Percentiles rank a stretch among this genome's conserved stretches.
phyloP scores from a whole-genome alignment of 2,888 invertebrate species.

The Eubasilissa splendida region DNA sequence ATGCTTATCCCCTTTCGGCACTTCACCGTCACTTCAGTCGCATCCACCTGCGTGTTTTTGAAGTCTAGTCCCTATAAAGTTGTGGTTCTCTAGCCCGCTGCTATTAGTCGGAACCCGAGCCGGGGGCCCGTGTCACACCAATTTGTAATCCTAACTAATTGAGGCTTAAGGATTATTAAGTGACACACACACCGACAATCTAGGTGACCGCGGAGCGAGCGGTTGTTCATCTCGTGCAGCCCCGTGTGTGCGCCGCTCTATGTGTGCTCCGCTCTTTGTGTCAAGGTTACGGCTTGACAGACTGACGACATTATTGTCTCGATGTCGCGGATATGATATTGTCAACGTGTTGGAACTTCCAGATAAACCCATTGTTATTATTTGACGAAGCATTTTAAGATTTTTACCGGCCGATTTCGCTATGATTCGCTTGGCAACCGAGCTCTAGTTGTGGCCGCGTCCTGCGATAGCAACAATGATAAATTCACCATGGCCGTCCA shows the following conservation, averaged over 20 bases:
- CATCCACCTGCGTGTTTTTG: neutral
- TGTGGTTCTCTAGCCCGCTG: slow-evolving; percentile 36
- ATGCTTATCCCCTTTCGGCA: neutral
- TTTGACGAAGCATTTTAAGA: too few relatives aligned
- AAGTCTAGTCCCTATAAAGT: neutral
- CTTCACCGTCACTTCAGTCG: neutral
- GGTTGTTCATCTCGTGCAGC: slow-evolving; percentile 34
- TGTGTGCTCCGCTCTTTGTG: slow-evolving; percentile 33
- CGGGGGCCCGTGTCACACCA: slow-evolving; percentile 54
- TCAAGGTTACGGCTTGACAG: slow-evolving; percentile 44
- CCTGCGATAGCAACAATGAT: too few relatives aligned
- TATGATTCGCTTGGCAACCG: too few relatives aligned
- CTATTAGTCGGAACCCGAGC: slow-evolving; percentile 49
- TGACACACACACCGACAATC: slow-evolving; percentile 39
- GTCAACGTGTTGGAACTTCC: slow-evolving; percentile 13
- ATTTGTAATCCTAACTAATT: slow-evolving; percentile 58
- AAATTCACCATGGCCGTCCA: too few relatives aligned
- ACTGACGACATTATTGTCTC: neutral
- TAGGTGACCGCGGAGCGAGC: slow-evolving; percentile 25
- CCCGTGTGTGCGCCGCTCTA: slow-evolving; percentile 9
- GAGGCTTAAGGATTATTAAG: slow-evolving; percentile 54
- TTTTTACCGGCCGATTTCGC: too few relatives aligned
- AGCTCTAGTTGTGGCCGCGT: too few relatives aligned
- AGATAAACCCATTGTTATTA: neutral
- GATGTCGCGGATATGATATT: neutral